Percentiles rank a stretch among this genome's conserved stretches.
Evolutionary conservation across 1,140 invertebrate genomes (phyloP).

Genomic region (Ceratoteleas bidentatus): DNA sequence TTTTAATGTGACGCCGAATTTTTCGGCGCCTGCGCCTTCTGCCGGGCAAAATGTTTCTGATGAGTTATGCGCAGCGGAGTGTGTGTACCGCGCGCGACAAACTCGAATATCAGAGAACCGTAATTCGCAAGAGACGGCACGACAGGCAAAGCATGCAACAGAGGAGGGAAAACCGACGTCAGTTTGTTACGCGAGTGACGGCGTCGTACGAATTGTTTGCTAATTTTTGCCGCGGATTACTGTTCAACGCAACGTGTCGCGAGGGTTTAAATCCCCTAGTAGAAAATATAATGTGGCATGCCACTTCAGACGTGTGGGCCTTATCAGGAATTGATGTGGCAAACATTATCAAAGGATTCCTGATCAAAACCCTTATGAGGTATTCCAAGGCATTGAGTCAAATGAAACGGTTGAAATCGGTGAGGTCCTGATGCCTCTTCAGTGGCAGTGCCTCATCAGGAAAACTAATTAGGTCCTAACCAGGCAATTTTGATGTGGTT

Average conservation of each 20-base stretch:
- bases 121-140: constrained; percentile 17
- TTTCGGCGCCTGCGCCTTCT: constrained; percentile 31
- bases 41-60: constrained; percentile 48
- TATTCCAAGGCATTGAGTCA: too few species aligned
- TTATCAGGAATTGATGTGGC: too few species aligned
- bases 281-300: too few species aligned
- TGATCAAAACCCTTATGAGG: too few species aligned
- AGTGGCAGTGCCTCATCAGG: too few species aligned
- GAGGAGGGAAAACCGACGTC: constrained; percentile 32
- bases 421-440: too few species aligned
- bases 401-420: too few species aligned
- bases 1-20: constrained; percentile 50
- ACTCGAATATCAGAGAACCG: constrained; percentile 28
- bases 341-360: too few species aligned
- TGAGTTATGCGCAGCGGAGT: constrained; percentile 45
- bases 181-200: constrained; percentile 18
- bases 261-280: constrained; percentile 1
- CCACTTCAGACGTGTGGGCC: too few species aligned
- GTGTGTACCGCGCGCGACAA: constrained; percentile 26
- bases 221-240: constrained; percentile 43
- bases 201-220: constrained; percentile 31
- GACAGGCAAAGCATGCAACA: not conserved
- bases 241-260: constrained; percentile 36
- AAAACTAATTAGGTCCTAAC: too few species aligned
- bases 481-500: too few species aligned